These are phyloP conservation scores for Agapornis canus DNA, from an alignment of 2,797 vertebrate species.

Conservation along the genomic window DNA sequence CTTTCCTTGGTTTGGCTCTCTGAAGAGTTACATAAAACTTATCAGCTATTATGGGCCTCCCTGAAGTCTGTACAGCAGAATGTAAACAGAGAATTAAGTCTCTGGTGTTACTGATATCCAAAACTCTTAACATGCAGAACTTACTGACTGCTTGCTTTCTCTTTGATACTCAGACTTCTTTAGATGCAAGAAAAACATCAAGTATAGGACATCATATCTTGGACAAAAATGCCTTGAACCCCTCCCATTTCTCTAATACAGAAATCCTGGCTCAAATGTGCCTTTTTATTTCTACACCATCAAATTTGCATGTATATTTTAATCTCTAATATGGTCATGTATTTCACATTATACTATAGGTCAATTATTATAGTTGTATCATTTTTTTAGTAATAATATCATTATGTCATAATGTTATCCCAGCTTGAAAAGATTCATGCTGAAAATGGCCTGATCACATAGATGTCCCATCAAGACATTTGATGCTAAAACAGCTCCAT, in stretches of 20 bases:
- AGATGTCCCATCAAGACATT: background rate
- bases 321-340: background rate
- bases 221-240: background rate
- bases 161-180: background rate
- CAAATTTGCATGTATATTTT: background rate
- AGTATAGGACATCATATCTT: background rate
- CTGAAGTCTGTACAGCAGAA: background rate
- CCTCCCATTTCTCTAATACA: background rate
- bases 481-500: background rate
- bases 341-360: background rate
- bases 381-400: background rate
- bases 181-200: background rate
- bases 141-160: background rate
- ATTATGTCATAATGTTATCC: background rate
- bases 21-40: background rate
- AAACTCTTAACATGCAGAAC: background rate
- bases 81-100: background rate
- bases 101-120: background rate
- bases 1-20: background rate
- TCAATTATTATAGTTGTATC: background rate
- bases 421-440: background rate
- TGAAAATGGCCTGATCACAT: background rate
- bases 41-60: background rate
- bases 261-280: background rate
- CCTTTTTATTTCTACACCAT: background rate